A percentile compares a stretch with the other conserved stretches of the same genome.
phyloP scores from a whole-genome alignment of 2,797 vertebrate species.

The Platyrinchus mystaceus region DNA sequence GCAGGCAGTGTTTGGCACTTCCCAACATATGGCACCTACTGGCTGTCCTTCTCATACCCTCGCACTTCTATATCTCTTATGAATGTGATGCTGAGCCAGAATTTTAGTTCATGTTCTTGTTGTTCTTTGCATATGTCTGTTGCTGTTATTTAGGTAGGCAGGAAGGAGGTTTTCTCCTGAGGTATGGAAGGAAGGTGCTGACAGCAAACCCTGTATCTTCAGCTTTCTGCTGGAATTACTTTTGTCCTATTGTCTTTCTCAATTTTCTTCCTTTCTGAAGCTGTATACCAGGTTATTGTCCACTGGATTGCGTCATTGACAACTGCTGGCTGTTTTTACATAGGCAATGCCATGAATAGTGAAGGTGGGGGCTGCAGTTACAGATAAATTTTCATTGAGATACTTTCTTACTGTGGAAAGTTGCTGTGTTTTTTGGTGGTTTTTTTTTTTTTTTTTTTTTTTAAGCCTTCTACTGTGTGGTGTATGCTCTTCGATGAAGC shows the following conservation, averaged over 20 bases:
- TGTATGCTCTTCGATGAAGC: not conserved
- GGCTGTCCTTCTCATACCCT: not conserved
- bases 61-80: fast-evolving
- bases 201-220: not conserved
- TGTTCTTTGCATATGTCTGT: fast-evolving
- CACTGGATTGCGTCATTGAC: not conserved
- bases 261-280: not conserved
- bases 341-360: not conserved
- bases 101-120: not conserved
- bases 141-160: not conserved
- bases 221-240: not conserved
- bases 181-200: not conserved
- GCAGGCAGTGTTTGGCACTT: not conserved
- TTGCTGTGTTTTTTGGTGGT: not conserved
- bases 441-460: not conserved
- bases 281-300: not conserved
- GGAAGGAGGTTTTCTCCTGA: not conserved
- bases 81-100: not conserved
- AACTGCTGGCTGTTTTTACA: not conserved
- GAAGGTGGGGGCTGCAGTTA: not conserved
- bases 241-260: not conserved
- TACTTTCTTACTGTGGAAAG: not conserved
- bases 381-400: not conserved
- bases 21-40: not conserved
- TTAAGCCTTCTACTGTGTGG: not conserved